Base-by-base conservation (phyloP, 2,113 vertebrate species). In the Cyprinodon tularosa region DNA sequence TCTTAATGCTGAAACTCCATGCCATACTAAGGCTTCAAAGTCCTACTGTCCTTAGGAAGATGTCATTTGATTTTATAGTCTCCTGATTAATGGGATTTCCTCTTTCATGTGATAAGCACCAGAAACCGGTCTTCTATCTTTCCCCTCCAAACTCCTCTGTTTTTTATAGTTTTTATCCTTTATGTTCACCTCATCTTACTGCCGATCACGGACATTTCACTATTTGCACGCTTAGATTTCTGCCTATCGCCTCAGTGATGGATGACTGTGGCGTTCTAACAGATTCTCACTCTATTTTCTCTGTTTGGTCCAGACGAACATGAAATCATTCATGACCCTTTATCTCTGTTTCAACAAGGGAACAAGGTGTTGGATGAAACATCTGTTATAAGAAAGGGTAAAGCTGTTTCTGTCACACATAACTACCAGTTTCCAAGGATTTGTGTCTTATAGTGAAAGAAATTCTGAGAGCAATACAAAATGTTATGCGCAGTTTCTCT, bases 61-160 rank as follows among this genome's bases (percentile, higher is more conserved):
- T 78, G 65, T 84, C 80, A 90, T 87, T 89, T 85, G 87, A 88
- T 88, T 82, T 85, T 29, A 74, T 68, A 4, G 62, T 44, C 71
- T 79, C 73, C 77, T 89, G 87, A 89, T 90, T 89, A 88, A 89
- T 91, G 68, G 80, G 77, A 86, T 84, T 82, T 83, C 74, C 77
- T 85, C 76, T 78, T 73, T 44, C 45, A 3, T 12, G 69, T 74
- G 88, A 86, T 90, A 90, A 86, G 78, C 61, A 66, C 48, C 9
- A 44, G 9, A 69, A 72, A 71, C 67, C 53, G 13, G 53, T 61
- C 59, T 69, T 85, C 78, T 81, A 72, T 88, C 77, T 70, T 68
- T 72, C 86, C 78, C 79, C 79, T 76, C 84, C 83, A 74, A 70
- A 45, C 75, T 79, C 78, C 48, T 71, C 78, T 81, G 75, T 78